A percentile compares a stretch with the other conserved stretches of the same genome.
phyloP scores from a whole-genome alignment of 1,140 invertebrate genomes.

The Cydia fagiglandana region DNA sequence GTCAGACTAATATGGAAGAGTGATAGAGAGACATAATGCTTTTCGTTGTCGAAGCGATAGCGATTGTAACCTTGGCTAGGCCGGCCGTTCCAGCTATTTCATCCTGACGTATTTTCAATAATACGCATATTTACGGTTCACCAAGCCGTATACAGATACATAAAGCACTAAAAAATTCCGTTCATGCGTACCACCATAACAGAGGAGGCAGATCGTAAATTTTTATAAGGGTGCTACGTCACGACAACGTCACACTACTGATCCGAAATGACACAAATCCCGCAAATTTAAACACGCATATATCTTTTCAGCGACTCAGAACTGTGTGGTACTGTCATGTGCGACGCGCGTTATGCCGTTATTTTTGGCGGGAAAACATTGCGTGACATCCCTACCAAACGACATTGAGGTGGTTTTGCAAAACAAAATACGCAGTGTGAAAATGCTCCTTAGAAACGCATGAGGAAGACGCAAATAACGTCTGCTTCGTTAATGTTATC shows the following conservation, averaged over 20 bases:
- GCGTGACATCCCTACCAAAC: conserved; percentile 24
- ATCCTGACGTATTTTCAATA: background rate
- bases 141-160: background rate
- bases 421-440: conserved; percentile 29
- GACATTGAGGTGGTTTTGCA: conserved; percentile 18
- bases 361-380: conserved; percentile 24
- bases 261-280: conserved; percentile 4
- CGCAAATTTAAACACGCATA: background rate
- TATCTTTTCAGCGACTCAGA: background rate
- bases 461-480: background rate
- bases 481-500: background rate
- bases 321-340: background rate
- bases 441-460: background rate
- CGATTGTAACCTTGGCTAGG: too few relatives aligned
- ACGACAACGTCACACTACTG: conserved; percentile 1
- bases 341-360: conserved; percentile 20
- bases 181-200: conserved; percentile 15
- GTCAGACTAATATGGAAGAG: too few relatives aligned
- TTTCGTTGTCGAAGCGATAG: too few relatives aligned
- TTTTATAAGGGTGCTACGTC: conserved; percentile 21
- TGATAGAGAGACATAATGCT: too few relatives aligned
- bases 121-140: background rate
- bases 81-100: too few relatives aligned
- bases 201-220: conserved; percentile 19
- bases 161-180: conserved; percentile 10